phyloP scores from a whole-genome alignment of 2,888 invertebrate species.

The Nephrotoma flavescens region DNA sequence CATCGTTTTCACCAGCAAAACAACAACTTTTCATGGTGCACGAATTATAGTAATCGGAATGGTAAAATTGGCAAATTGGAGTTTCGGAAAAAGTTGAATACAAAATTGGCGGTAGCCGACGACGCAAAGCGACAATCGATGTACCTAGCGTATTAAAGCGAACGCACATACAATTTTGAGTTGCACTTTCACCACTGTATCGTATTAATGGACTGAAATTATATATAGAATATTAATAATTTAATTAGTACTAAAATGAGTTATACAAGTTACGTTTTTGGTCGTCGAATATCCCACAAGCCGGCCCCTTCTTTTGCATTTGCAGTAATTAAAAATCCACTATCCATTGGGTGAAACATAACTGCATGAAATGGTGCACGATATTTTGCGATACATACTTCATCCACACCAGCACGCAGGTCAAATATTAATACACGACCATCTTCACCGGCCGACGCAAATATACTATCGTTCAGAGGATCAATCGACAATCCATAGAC shows the following conservation, averaged over 20 bases:
- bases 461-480: slow-evolving; percentile 66
- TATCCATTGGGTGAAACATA: slow-evolving; percentile 78
- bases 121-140: slow-evolving; percentile 62
- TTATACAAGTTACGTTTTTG: slow-evolving; percentile 45
- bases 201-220: slow-evolving; percentile 49
- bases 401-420: slow-evolving; percentile 38
- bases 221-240: background rate
- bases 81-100: slow-evolving; percentile 53
- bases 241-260: slow-evolving; percentile 11
- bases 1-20: slow-evolving; percentile 80
- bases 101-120: slow-evolving; percentile 75
- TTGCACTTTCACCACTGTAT: slow-evolving; percentile 44
- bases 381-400: slow-evolving; percentile 49
- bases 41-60: slow-evolving; percentile 84
- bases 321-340: slow-evolving; percentile 68
- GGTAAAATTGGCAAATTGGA: slow-evolving; percentile 75
- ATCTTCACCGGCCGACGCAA: slow-evolving; percentile 86
- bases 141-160: slow-evolving; percentile 72
- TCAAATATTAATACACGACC: slow-evolving; percentile 79
- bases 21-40: slow-evolving; percentile 96
- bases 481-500: slow-evolving; percentile 82
- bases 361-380: slow-evolving; percentile 85
- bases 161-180: slow-evolving; percentile 80
- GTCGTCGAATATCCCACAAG: slow-evolving; percentile 77
- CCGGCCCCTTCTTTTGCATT: slow-evolving; percentile 81